phyloP scores from a whole-genome alignment of 1,140 invertebrate species.

The Eumeta japonica region DNA sequence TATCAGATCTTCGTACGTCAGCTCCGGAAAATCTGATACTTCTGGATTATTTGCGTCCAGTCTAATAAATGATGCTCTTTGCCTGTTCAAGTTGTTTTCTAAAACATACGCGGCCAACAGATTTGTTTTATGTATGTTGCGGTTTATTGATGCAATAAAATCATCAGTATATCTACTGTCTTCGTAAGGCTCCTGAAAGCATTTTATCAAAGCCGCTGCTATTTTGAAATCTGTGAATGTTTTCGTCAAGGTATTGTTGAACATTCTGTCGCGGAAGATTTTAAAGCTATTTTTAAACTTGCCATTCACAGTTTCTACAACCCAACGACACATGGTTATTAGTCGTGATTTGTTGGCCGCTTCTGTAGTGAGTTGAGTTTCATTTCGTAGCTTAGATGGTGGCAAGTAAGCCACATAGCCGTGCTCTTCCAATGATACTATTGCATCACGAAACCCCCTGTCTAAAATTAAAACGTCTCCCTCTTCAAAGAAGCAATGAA shows the following conservation, averaged over 20 bases:
- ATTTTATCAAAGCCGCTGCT: constrained; percentile 7
- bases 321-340: constrained; percentile 7
- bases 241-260: constrained; percentile 4
- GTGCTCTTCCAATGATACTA: neutral
- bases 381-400: neutral
- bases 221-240: constrained; percentile 6
- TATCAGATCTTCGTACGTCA: constrained; percentile 14
- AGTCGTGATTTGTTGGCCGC: constrained; percentile 6
- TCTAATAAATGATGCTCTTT: constrained; percentile 4
- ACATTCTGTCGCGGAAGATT: constrained; percentile 5
- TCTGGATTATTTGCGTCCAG: constrained; percentile 5
- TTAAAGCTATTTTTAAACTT: constrained; percentile 6
- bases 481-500: constrained; percentile 2
- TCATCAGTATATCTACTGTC: constrained; percentile 3
- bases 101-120: constrained; percentile 3
- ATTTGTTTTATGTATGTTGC: constrained; percentile 4
- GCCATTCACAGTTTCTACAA: constrained; percentile 7
- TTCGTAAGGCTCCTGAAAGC: neutral
- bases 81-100: constrained; percentile 7
- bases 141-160: constrained; percentile 4
- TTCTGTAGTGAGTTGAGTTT: constrained; percentile 2
- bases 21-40: constrained; percentile 10
- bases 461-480: constrained; percentile 5
- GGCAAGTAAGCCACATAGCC: constrained; percentile 2
- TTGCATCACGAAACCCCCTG: constrained; percentile 3